phyloP scores from a whole-genome alignment of 2,113 vertebrate species.

The Meleagris gallopavo region DNA sequence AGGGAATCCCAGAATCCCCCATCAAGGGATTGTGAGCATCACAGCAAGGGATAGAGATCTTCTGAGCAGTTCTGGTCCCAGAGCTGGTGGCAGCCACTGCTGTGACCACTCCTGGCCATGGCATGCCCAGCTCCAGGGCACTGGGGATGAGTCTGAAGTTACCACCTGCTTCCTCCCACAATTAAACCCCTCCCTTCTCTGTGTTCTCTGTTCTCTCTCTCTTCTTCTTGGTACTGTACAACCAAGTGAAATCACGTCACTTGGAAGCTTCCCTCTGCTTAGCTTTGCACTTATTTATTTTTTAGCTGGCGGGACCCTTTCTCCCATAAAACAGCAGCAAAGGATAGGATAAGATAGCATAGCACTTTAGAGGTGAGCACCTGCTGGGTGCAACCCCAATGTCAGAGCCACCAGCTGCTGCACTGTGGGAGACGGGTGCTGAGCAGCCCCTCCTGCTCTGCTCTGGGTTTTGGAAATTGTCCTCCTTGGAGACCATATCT shows the following conservation, averaged over 20 bases:
- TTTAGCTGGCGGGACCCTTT: not conserved
- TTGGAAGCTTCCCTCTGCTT: slow-evolving; percentile 20
- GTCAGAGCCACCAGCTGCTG: not conserved
- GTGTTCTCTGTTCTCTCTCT: not conserved
- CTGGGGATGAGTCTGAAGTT: not conserved
- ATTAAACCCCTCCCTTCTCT: not conserved
- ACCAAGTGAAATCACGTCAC: not conserved
- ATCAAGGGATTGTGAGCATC: not conserved
- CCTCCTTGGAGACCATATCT: slow-evolving; percentile 58
- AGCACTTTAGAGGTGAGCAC: not conserved
- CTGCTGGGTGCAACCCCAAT: not conserved
- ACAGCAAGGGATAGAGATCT: not conserved
- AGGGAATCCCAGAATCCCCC: not conserved
- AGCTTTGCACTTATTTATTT: not conserved
- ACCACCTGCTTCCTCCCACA: not conserved
- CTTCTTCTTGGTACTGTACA: not conserved
- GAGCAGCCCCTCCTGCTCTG: slow-evolving; percentile 15
- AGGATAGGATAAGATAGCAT: rapidly evolving
- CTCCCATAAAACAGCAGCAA: not conserved
- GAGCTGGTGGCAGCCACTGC: not conserved
- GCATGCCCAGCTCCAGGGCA: rapidly evolving
- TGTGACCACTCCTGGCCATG: not conserved
- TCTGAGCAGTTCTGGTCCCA: not conserved
- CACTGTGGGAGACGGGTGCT: not conserved
- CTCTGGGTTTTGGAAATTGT: slow-evolving; percentile 48